A percentile compares a stretch with the other conserved stretches of the same genome.
Conservation (phyloP, 2,888 invertebrate species). For the Synergus laeviventris region DNA sequence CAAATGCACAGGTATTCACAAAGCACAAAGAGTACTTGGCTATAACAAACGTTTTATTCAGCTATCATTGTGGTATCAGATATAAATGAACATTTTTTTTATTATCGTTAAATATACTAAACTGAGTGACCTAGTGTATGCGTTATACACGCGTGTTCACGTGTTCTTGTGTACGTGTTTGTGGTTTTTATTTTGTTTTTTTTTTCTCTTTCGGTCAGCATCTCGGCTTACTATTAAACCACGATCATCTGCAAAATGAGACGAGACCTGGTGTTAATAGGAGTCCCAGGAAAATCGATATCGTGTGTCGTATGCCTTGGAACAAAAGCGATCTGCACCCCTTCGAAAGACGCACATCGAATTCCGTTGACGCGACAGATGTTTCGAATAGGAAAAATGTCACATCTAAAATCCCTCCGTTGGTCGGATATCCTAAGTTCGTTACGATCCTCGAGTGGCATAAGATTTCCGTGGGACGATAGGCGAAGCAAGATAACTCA, state of each 20-base stretch:
- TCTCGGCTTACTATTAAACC: constrained; percentile 39
- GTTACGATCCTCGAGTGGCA: constrained; percentile 48
- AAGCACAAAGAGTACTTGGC: constrained; percentile 68
- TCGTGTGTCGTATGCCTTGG: neutral
- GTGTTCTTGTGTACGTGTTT: constrained; percentile 19
- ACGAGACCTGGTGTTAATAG: constrained; percentile 21
- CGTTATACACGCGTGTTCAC: constrained; percentile 35
- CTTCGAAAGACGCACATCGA: constrained; percentile 1
- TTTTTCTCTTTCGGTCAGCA: constrained; percentile 40
- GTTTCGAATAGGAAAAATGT: constrained; percentile 36
- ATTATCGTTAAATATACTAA: constrained; percentile 68
- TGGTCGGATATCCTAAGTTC: constrained; percentile 51
- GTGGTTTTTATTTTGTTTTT: constrained; percentile 30
- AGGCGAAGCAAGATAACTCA: constrained; percentile 56
- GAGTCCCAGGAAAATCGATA: constrained; percentile 33
- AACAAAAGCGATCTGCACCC: constrained; percentile 29
- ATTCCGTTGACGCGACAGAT: constrained; percentile 28
- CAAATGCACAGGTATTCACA: constrained; percentile 64
- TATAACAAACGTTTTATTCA: constrained; percentile 73
- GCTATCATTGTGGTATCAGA: constrained; percentile 69
- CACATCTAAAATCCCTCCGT: constrained; percentile 20
- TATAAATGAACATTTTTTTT: constrained; percentile 70
- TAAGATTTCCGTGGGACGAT: constrained; percentile 46
- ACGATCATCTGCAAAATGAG: constrained; percentile 44
- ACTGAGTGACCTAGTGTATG: constrained; percentile 57